These are phyloP conservation scores for Villa cingulata DNA, from an alignment of 2,888 invertebrate species.

Conservation along the genomic window DNA sequence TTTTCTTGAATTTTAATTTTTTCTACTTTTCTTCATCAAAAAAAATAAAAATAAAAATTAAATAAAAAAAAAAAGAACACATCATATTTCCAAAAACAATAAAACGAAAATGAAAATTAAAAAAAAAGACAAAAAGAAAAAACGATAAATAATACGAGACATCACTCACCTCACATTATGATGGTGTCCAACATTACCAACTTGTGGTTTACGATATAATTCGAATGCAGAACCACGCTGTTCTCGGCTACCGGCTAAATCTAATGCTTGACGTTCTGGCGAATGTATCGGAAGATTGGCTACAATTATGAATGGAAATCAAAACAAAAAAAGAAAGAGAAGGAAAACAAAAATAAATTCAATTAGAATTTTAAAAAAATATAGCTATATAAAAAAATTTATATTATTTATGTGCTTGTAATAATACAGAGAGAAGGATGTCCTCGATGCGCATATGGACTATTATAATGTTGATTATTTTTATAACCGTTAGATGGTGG, in stretches of 20 bases:
- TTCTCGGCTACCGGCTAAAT: conserved; percentile 73
- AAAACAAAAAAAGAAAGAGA: not conserved
- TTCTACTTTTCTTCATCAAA: too few relatives aligned
- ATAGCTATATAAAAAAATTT: not conserved
- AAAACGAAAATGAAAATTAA: too few relatives aligned
- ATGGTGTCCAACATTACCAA: conserved; percentile 44
- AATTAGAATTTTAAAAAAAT: not conserved
- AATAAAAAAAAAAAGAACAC: too few relatives aligned
- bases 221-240: conserved; percentile 92
- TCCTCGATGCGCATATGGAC: conserved; percentile 31
- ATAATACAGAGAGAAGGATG: conserved; percentile 34
- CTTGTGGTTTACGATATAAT: conserved; percentile 76
- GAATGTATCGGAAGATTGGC: conserved; percentile 34
- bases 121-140: too few relatives aligned
- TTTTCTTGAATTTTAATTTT: too few relatives aligned
- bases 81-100: too few relatives aligned
- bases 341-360: not conserved
- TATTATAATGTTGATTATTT: conserved; percentile 2
- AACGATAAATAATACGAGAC: too few relatives aligned
- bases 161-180: conserved; percentile 69
- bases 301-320: conserved; percentile 16
- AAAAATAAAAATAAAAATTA: too few relatives aligned
- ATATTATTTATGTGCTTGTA: not conserved
- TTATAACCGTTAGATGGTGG: conserved; percentile 27
- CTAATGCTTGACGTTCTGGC: conserved; percentile 36